Conservation (phyloP, 1,140 invertebrate genomes). For the Euglossa dilemma region DNA sequence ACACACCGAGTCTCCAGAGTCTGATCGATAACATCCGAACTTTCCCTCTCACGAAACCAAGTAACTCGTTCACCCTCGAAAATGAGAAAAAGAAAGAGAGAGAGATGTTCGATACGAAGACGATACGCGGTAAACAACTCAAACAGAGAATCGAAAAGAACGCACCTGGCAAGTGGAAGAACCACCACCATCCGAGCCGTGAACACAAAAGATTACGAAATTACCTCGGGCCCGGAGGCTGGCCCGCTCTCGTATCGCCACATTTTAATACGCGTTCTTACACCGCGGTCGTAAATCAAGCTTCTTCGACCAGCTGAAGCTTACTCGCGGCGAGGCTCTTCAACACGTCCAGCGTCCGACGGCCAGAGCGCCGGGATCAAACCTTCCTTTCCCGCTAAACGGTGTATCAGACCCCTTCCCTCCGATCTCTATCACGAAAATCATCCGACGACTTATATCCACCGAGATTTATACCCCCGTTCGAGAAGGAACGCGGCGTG, state of each 20-base stretch:
- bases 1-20: too few species aligned
- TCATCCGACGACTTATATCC: background rate
- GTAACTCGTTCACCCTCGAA: too few species aligned
- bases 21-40: too few species aligned
- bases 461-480: constrained; percentile 17
- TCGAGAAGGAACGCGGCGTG: background rate
- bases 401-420: background rate
- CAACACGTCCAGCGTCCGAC: constrained; percentile 42
- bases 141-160: background rate
- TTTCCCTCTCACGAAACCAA: too few species aligned
- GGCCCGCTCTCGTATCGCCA: background rate
- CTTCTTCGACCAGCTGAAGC: background rate
- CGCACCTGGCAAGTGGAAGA: background rate
- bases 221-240: background rate
- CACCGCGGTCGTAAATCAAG: constrained; percentile 3
- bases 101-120: too few species aligned
- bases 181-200: background rate
- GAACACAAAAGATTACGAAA: background rate
- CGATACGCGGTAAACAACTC: too few species aligned
- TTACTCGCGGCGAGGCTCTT: background rate
- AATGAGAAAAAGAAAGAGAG: too few species aligned
- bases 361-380: background rate
- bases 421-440: background rate
- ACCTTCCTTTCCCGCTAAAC: background rate
- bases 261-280: constrained; percentile 6